A percentile compares a stretch with the other conserved stretches of the same genome.
phyloP scores from a whole-genome alignment of 1,140 invertebrate species.

The Apocrypta bakeri region DNA sequence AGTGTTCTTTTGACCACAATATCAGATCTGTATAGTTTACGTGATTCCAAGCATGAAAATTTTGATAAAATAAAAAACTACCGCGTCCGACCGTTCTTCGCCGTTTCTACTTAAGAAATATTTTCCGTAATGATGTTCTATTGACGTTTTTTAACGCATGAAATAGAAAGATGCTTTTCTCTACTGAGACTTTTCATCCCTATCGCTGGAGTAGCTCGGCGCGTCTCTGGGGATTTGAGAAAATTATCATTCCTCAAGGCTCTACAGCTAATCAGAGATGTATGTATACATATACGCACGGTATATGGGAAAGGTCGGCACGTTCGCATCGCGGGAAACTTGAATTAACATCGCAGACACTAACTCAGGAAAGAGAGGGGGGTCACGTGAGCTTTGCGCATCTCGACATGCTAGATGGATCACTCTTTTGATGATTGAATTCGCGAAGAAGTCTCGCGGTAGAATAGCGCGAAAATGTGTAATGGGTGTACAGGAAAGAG shows the following conservation, averaged over 20 bases:
- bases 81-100: background rate
- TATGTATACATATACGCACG: background rate
- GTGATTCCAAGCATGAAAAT: no score
- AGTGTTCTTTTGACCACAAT: conserved; percentile 24
- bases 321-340: background rate
- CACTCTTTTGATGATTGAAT: background rate
- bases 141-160: conserved; percentile 8
- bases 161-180: conserved; percentile 29
- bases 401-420: background rate
- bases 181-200: conserved; percentile 6
- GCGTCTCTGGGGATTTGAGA: conserved; percentile 21
- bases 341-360: background rate
- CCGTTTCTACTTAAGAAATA: background rate
- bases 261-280: background rate
- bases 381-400: background rate
- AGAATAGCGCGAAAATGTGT: background rate
- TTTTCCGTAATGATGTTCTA: background rate
- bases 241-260: conserved; percentile 34
- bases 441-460: conserved; percentile 27
- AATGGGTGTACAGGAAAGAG: no score
- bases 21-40: background rate
- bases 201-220: conserved; percentile 16
- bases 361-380: background rate
- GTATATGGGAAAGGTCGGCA: background rate
- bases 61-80: background rate